Percentiles rank a stretch among this genome's conserved stretches.
Conservation (phyloP, 2,113 vertebrate species). For the Poicephalus gulielmi region DNA sequence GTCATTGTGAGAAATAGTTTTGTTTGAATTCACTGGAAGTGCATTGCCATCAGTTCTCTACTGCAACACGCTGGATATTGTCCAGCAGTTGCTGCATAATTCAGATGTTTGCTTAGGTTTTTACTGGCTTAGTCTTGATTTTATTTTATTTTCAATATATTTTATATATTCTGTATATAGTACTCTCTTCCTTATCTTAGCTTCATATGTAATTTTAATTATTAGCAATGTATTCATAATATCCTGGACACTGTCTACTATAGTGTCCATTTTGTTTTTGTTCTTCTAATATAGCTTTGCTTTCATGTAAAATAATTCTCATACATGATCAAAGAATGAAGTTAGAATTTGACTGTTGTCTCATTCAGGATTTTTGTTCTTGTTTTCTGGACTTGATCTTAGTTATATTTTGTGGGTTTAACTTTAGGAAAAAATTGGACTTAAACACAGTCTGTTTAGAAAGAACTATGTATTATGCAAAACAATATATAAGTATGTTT, state of each 20-base stretch:
- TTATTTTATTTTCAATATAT: not conserved
- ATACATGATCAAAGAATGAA: not conserved
- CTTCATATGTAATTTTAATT: not conserved
- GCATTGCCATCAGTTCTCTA: not conserved
- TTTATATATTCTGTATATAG: not conserved
- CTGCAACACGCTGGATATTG: not conserved
- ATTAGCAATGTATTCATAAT: not conserved
- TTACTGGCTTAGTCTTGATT: not conserved
- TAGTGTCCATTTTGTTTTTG: not conserved
- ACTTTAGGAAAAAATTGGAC: not conserved
- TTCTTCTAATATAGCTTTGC: not conserved
- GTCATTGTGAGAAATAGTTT: not conserved
- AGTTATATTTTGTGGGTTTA: not conserved
- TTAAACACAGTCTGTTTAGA: not conserved
- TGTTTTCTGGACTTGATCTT: not conserved
- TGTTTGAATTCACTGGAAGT: not conserved
- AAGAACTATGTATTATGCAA: not conserved
- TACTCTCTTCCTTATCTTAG: not conserved
- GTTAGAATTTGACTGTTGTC: not conserved
- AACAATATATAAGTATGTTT: not conserved
- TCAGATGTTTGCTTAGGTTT: not conserved
- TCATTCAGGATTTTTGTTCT: not conserved
- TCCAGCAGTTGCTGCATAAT: not conserved
- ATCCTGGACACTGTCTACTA: not conserved
- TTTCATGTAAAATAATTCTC: not conserved